phyloP scores from a whole-genome alignment of 2,888 invertebrate species.

The Drosophila mayaguana region DNA sequence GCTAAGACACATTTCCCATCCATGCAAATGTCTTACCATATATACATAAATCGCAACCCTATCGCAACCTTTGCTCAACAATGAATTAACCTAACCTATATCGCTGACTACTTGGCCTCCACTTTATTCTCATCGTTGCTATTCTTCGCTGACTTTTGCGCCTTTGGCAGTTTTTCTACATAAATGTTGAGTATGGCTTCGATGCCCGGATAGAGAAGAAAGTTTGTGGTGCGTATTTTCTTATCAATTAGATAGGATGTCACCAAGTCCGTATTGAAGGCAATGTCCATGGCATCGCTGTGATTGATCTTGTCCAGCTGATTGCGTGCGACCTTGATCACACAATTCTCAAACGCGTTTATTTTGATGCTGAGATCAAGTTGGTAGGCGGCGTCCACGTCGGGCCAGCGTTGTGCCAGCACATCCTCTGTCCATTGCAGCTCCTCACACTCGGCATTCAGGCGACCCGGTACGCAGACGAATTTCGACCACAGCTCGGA shows the following conservation, averaged over 20 bases:
- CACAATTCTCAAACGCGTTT: constrained; percentile 86
- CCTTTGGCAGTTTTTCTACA: constrained; percentile 76
- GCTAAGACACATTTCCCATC: background rate
- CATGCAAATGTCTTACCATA: background rate
- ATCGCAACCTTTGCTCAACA: background rate
- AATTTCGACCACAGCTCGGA: constrained; percentile 96
- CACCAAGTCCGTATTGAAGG: constrained; percentile 85
- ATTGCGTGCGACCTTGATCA: constrained; percentile 86
- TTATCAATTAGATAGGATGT: constrained; percentile 82
- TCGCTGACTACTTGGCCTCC: constrained; percentile 30
- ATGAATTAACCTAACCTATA: background rate
- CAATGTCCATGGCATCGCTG: constrained; percentile 86
- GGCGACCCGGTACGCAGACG: constrained; percentile 87
- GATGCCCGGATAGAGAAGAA: constrained; percentile 84
- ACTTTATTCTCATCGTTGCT: constrained; percentile 37
- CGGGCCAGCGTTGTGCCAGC: constrained; percentile 92
- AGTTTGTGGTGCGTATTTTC: constrained; percentile 83
- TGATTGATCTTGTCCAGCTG: constrained; percentile 86
- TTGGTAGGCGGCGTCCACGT: constrained; percentile 89
- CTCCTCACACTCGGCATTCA: constrained; percentile 85
- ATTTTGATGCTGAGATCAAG: constrained; percentile 89
- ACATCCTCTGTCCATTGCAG: constrained; percentile 90
- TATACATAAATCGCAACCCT: background rate
- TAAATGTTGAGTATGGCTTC: constrained; percentile 84
- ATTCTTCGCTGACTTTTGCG: constrained; percentile 49